Evolutionary conservation across 2,888 invertebrate genomes (phyloP).

Genomic region (Leptogaster cylindrica): DNA sequence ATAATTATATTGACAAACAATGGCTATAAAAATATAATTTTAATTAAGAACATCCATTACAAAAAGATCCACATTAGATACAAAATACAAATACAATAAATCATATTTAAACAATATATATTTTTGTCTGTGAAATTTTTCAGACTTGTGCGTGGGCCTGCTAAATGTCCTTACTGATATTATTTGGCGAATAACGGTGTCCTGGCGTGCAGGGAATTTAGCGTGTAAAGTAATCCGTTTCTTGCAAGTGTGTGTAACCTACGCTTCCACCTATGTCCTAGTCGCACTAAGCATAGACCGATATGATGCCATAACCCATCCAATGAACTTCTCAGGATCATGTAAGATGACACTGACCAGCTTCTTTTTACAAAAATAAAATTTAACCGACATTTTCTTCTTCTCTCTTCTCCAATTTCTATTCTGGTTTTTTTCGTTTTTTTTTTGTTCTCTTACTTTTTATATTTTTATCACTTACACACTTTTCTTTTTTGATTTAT

Average conservation of each 20-base stretch:
- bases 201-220: constrained; percentile 87
- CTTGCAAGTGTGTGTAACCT: constrained; percentile 86
- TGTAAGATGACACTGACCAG: constrained; percentile 69
- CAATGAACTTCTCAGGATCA: constrained; percentile 93
- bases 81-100: too few relatives aligned
- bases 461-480: too few relatives aligned
- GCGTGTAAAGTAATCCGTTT: constrained; percentile 89
- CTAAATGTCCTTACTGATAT: constrained; percentile 90
- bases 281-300: constrained; percentile 92
- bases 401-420: background rate
- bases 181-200: constrained; percentile 85
- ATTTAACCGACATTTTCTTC: constrained; percentile 40
- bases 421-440: too few relatives aligned
- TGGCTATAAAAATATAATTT: background rate
- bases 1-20: background rate
- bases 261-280: constrained; percentile 90
- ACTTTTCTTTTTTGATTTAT: too few relatives aligned
- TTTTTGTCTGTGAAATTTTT: too few relatives aligned
- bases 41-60: background rate
- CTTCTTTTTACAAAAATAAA: background rate
- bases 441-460: too few relatives aligned
- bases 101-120: too few relatives aligned
- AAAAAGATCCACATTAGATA: constrained; percentile 43
- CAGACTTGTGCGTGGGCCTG: constrained; percentile 87
- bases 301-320: constrained; percentile 91